Evolutionary conservation across 2,113 vertebrate genomes (phyloP), one percentile per base, ranked within the genome.

Genomic region (Brachyhypopomus occidentalis): DNA sequence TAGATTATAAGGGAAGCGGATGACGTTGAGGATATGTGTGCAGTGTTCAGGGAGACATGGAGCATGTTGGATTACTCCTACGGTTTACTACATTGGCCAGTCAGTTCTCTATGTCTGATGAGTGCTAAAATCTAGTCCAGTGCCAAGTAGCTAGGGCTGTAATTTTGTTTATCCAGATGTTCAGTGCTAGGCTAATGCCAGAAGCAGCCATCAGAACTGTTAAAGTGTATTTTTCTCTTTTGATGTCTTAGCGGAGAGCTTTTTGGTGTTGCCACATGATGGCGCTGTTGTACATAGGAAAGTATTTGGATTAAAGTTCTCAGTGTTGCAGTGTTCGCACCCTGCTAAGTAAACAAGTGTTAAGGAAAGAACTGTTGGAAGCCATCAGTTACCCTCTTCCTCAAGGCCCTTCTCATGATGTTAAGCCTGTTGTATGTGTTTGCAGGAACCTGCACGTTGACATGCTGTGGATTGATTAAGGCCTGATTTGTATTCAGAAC

Each of bases 1-100:
- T 81, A 86, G 81, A 77, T 72, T 86, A 74, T 48, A 38, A 62
- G 80, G 72, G 79, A 71, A 87, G 91, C 85, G 80, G 88, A 84
- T 85, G 89, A 84, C 84, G 55, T 89, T 90, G 87, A 78, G 85
- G 82, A 89, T 86, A 82, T 86, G n/a, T 23, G 84, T 77, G 56
- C 67, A 62, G 22, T 20, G 16, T 64, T 34, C 58, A 63, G 1
- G 6, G 56, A 23, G 20, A 64, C 11, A 23, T 25, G 5, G 78
- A 78, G 71, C 67, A 70, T 56, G 75, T 70, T 30, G 11, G 63
- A 67, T 63, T 34, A 52, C 48, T 77, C 75, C 52, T n/a, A 58
- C 72, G 48, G 58, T 70, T 55, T 23, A 73, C 67, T 45, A 11
- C 63, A 55, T 56, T 81, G 52, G 45, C 79, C 83, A 84, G 75